phyloP scores from a whole-genome alignment of 2,888 invertebrate species.

The Agrilus mali region DNA sequence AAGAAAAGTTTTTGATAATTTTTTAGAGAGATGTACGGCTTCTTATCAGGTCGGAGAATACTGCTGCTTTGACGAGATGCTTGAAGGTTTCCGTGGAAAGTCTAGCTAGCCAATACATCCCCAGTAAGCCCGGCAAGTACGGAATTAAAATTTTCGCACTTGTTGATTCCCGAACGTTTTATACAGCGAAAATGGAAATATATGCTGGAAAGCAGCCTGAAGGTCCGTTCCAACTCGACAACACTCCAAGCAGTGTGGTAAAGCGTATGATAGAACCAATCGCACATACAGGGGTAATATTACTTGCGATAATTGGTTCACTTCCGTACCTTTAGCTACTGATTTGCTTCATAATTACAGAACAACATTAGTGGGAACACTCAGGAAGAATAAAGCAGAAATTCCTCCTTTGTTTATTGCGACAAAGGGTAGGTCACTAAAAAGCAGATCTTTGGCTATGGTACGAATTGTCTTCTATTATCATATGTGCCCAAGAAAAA shows the following conservation, averaged over 20 bases:
- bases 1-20: constrained; percentile 4
- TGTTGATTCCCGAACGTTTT: constrained; percentile 6
- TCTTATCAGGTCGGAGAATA: too few relatives aligned
- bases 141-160: constrained; percentile 9
- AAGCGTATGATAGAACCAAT: constrained; percentile 5
- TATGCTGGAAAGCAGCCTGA: constrained; percentile 9
- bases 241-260: constrained; percentile 6
- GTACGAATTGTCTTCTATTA: too few relatives aligned
- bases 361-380: constrained; percentile 2
- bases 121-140: constrained; percentile 13
- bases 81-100: too few relatives aligned
- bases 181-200: constrained; percentile 8
- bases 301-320: constrained; percentile 8
- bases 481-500: too few relatives aligned
- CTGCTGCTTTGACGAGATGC: too few relatives aligned
- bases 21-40: too few relatives aligned
- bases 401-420: constrained; percentile 1
- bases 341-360: constrained; percentile 1
- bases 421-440: not conserved
- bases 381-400: constrained; percentile 1
- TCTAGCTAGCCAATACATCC: constrained; percentile 11
- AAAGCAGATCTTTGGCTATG: not conserved
- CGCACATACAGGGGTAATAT: constrained; percentile 11
- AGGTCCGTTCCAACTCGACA: constrained; percentile 2
- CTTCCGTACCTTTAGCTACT: constrained; percentile 2